Base-by-base conservation (phyloP, 2,797 vertebrate species). In the Leontopithecus rosalia region DNA sequence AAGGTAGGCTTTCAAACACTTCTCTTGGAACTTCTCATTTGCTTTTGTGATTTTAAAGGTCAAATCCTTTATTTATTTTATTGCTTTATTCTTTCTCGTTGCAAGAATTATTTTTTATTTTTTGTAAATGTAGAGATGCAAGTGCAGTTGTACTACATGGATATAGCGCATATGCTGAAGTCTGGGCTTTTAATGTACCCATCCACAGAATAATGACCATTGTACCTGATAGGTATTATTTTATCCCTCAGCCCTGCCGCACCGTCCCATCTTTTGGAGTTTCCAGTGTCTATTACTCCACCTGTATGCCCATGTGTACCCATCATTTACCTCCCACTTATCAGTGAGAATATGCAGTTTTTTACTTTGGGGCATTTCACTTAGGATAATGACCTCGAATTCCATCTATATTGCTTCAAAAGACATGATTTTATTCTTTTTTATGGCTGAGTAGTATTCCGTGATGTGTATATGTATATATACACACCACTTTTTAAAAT, bases 1-100 rank as follows among this genome's bases (percentile, higher is more conserved):
- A 98, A 99, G 99, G 99, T 99, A 98, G 92, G 97, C 30, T 15
- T 90, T 92, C 81, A 88, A 96, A 88, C 61, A 28, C 22, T 43
- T 81, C 57, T 94, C 7, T 48, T 88, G 72, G 87, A 64, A 48
- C 72, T 58, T 95, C 90, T 93, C 9, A 2, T 96, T 95, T 97
- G 85, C 28, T 95, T 96, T 61, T 94, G 64, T 61, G 81, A 41
- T 79, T 88, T 50, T 94, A 36, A 81, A 90, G 80, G 50, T 72
- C n/a, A 72, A 39, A 72, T 85, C 67, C 58, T 55, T 6, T 57
- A 67, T n/a, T 67, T 67, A 67, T 67, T 67, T n/a, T n/a, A n/a
- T 67, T n/a, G 64, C 33, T 67, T 67, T 67, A 67, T 67, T 67
- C 33, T 67, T 67, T n/a, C 33, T 67, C 15, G 33, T 67, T 67